These are phyloP conservation scores for Ridgeia piscesae DNA, from an alignment of 1,140 invertebrate species.

Conservation along the genomic window DNA sequence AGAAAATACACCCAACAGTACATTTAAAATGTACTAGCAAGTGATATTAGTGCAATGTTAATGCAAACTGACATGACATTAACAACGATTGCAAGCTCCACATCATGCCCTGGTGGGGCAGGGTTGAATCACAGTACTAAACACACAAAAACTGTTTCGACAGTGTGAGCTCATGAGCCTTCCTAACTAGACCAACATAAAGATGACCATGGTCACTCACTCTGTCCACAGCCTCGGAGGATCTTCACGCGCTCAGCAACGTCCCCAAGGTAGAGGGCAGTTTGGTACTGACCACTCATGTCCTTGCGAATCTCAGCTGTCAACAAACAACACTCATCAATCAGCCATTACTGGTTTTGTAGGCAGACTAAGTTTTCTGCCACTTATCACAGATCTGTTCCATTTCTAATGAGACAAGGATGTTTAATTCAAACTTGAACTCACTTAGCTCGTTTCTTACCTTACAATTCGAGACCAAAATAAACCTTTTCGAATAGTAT, in stretches of 20 bases:
- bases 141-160: not conserved
- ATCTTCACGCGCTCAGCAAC: conserved; percentile 86
- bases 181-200: too few relatives aligned
- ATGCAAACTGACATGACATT: too few relatives aligned
- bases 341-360: not conserved
- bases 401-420: too few relatives aligned
- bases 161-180: not conserved
- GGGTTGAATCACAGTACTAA: too few relatives aligned
- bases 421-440: too few relatives aligned
- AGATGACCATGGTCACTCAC: conserved; percentile 56
- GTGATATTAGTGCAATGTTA: too few relatives aligned
- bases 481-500: not conserved
- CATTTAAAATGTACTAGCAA: too few relatives aligned
- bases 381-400: too few relatives aligned
- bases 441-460: not conserved
- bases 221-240: conserved; percentile 67
- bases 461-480: not conserved
- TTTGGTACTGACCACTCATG: conserved; percentile 94
- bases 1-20: too few relatives aligned
- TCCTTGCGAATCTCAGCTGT: conserved; percentile 66
- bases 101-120: too few relatives aligned
- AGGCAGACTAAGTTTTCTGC: too few relatives aligned
- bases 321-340: conserved; percentile 6
- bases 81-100: too few relatives aligned
- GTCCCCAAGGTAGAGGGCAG: conserved; percentile 88